Evolutionary conservation across 2,888 invertebrate species (phyloP), one percentile per base, ranked within the genome.

Genomic region (Stegana nigrithorax): DNA sequence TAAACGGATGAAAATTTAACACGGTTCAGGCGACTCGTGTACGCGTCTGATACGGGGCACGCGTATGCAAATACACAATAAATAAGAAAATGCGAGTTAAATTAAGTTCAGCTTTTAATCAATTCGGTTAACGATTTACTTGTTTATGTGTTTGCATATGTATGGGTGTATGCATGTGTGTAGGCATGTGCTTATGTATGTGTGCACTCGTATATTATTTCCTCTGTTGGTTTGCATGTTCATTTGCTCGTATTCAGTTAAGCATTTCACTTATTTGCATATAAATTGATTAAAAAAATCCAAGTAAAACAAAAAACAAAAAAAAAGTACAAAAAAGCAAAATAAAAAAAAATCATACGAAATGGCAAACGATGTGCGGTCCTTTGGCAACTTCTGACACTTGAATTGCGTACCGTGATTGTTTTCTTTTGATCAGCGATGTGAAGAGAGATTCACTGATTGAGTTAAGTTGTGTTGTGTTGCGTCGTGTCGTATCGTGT

Each of bases 371-470:
- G 19, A 57, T 53, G 53, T 55, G 10, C 12, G 50, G 60, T 42
- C 56, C 69, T 73, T 71, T 70, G 71, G 68, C 78, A 72, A 78
- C 80, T 80, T 76, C 78, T 78, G 80, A 74, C 78, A 80, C 78
- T 78, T 73, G 77, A 80, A 78, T 71, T 78, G 80, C 76, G 76
- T 79, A 78, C 32, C 32, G 10, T 78, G 81, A 81, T 80, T 80
- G 78, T 80, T 75, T 71, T 81, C 75, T 81, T 80, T 80, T 81
- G 80, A 80, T 80, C 81, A 80, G 75, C 75, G 75, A 78, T 79
- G 77, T 81, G 78, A 72, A 80, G 80, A n/a, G n/a, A 80, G 80
- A 81, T 80, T 75, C 72, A 68, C 79, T 80, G 76, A 80, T 80
- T 81, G 78, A 76, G 76, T 79, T 78, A 70, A 60, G 50, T 73